Evolutionary conservation across 2,888 invertebrate genomes (phyloP), one percentile per base, ranked within the genome.

Genomic region (Rhagonycha fulva): DNA sequence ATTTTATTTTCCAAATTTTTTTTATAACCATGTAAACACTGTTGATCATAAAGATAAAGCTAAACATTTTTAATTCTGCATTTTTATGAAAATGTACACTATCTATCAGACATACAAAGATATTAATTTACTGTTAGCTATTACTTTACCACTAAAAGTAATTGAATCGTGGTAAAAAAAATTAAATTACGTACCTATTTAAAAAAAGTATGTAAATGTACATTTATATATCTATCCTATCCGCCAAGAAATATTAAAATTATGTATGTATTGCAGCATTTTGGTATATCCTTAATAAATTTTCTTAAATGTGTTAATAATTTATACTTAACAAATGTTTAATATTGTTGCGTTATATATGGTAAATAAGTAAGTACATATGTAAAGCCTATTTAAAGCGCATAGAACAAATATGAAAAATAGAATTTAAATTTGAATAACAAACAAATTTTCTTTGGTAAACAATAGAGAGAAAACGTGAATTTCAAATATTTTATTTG

Each of bases 31-130:
- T 14, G 47, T 47, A 47, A 71, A 47, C 14, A 47, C 71, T 23
- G 10, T 32, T 26, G 60, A 62, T 14, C 23, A 67, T 67, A 72
- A 72, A 72, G 67, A 67, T 67, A 67, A 60, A 72, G 67, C 4
- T 47, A 72, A 47, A n/a, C n/a, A 47, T n/a, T n/a, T 47, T 47
- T 9, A n/a, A 66, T 12, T n/a, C 9, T n/a, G 26, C 0, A 7
- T 24, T 24, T 12, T 66, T 12, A n/a, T 66, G 4, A 3, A 12
- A 2, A 1, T 14, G 11, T 24, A 24, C 9, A 9, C 12, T 9
- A 12, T n/a, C 14, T 62, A 62, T 12, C 10, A 9, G 14, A 62
- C n/a, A n/a, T n/a, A n/a, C n/a, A n/a, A n/a, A n/a, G n/a, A n/a
- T n/a, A n/a, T n/a, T 62, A 5, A 62, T 3, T 14, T 12, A 19